These are phyloP conservation scores for Phrixothrix hirtus DNA, from an alignment of 2,888 invertebrate genomes.

Conservation along the genomic window DNA sequence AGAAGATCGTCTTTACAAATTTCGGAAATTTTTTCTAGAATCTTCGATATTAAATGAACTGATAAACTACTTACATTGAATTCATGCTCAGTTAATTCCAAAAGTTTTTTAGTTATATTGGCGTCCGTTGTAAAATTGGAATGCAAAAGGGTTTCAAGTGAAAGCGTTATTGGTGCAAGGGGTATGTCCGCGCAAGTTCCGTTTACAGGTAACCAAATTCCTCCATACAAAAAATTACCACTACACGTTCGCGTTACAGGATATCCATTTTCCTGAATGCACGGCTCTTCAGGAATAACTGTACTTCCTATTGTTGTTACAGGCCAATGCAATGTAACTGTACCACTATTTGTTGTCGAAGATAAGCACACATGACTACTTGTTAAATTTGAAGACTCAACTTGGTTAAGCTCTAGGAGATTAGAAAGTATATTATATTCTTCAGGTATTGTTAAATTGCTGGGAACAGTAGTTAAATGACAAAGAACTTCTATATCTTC, in stretches of 20 bases:
- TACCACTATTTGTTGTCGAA: constrained; percentile 6
- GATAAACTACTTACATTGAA: constrained; percentile 22
- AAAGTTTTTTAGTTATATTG: constrained; percentile 11
- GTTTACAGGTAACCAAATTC: constrained; percentile 57
- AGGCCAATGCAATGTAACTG: constrained; percentile 49
- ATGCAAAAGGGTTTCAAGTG: constrained; percentile 36
- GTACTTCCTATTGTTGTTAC: constrained; percentile 58
- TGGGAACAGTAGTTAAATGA: not conserved
- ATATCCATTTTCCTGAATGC: constrained; percentile 61
- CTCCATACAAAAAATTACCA: constrained; percentile 61
- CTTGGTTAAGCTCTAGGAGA: not conserved
- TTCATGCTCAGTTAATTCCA: constrained; percentile 14
- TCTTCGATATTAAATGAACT: constrained; percentile 29
- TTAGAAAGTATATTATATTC: not conserved
- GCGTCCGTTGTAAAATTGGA: constrained; percentile 5
- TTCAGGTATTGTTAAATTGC: not conserved
- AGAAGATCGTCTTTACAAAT: not conserved
- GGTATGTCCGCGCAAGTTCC: constrained; percentile 24
- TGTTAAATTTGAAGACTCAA: not conserved
- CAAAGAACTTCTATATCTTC: not conserved
- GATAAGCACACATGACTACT: constrained; percentile 19
- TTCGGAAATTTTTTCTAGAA: constrained; percentile 17
- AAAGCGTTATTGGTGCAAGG: constrained; percentile 17
- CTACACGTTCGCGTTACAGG: constrained; percentile 61
- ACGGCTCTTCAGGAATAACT: constrained; percentile 60